Base-by-base conservation (phyloP, 2,113 vertebrate species). In the Pangasianodon gigas region DNA sequence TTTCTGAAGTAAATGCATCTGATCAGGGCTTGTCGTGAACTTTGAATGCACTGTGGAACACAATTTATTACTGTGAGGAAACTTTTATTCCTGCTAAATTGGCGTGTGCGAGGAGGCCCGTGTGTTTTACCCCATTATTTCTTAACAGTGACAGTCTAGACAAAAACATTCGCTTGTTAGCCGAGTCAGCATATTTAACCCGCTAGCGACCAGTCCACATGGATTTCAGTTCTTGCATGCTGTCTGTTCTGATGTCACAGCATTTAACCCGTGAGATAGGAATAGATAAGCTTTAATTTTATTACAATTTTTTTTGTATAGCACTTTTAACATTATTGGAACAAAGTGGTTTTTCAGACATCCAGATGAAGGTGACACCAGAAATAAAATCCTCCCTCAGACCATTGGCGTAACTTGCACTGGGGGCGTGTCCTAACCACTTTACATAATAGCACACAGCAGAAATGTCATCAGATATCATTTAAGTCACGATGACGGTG, bases 21-120 rank as follows among this genome's bases (percentile, higher is more conserved):
- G 54, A 14, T 60, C 37, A 37, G 29, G 18, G 1, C 18, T 21
- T 2, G 52, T 37, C n/a, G 7, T 60, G 32, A 84, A 82, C 80
- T 54, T 80, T 80, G 11, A 52, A 52, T 16, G 48, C 51, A 37
- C 14, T 56, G 1, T 10, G 18, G 6, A 82, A 60, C 32, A 37
- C 51, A 13, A 24, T 60, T 14, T 24, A 41, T 83, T 58, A 24
- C 19, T 41, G 81, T 41, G 19, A 83, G 32, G 54, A 83, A 83
- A 37, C n/a, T 83, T 83, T 75, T 44, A 44, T 75, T 75, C 41
- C n/a, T 56, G 26, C 10, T 80, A 54, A 82, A 54, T 54, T 82
- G 24, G 4, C 0, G 11, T 8, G 7, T 56, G 48, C 0, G 0
- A 14, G 1, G 14, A 80, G 1, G 5, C 6, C 18, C 2, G 41